These are phyloP conservation scores for Clinocottus analis DNA, from an alignment of 2,113 vertebrate genomes.

Conservation along the genomic window DNA sequence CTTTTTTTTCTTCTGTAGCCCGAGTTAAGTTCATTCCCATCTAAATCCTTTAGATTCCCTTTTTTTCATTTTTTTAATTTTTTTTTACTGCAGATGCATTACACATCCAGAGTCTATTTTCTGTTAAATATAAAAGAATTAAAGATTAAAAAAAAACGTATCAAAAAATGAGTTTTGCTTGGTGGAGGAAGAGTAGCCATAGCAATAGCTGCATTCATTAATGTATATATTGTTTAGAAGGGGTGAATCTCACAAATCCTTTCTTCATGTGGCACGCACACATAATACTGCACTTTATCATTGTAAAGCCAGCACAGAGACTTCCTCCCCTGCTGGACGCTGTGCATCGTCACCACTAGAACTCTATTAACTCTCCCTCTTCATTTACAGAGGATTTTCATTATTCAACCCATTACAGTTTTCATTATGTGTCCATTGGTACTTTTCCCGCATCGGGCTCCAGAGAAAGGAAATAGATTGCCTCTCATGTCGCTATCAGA, in stretches of 20 bases:
- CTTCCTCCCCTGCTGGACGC: constrained; percentile 23
- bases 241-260: constrained; percentile 1
- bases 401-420: constrained; percentile 63
- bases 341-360: constrained; percentile 30
- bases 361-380: constrained; percentile 57
- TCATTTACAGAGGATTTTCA: constrained; percentile 58
- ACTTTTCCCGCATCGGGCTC: constrained; percentile 49
- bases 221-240: constrained; percentile 14
- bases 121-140: constrained; percentile 35
- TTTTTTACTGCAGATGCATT: constrained; percentile 26
- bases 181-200: constrained; percentile 1
- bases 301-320: constrained; percentile 6
- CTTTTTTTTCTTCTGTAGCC: constrained; percentile 27
- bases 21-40: constrained; percentile 19
- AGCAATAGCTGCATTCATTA: constrained; percentile 11
- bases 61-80: no score
- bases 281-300: constrained; percentile 6
- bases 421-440: constrained; percentile 57
- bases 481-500: constrained; percentile 40
- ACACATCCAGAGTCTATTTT: constrained; percentile 36
- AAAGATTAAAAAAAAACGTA: constrained; percentile 38
- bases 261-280: constrained; percentile 15
- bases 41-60: constrained; percentile 29
- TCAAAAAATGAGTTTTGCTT: constrained; percentile 15
- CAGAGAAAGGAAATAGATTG: constrained; percentile 54